A percentile compares a stretch with the other conserved stretches of the same genome.
phyloP scores from a whole-genome alignment of 2,797 vertebrate species.

The Fratercula arctica region DNA sequence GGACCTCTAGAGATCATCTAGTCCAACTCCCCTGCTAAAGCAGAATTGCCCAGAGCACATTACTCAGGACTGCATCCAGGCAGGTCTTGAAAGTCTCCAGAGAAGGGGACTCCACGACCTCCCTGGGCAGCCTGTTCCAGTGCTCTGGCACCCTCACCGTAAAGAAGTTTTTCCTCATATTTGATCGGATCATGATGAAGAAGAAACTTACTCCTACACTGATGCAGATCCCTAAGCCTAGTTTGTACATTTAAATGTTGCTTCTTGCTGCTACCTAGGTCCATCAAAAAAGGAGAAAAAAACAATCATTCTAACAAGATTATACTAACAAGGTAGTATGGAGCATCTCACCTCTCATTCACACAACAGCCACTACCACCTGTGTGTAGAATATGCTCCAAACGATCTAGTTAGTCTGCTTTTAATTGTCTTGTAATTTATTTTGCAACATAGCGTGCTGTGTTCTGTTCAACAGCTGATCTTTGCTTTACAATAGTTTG shows the following conservation, averaged over 20 bases:
- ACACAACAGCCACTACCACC: not conserved
- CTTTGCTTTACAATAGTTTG: not conserved
- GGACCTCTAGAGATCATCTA: too few relatives aligned
- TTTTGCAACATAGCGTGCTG: not conserved
- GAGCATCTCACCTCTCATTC: not conserved
- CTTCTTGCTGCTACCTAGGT: not conserved
- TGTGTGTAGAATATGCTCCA: not conserved
- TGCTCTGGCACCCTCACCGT: too few relatives aligned
- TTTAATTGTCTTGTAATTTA: not conserved
- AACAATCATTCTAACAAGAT: rapidly evolving
- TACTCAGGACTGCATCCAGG: too few relatives aligned
- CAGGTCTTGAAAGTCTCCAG: too few relatives aligned
- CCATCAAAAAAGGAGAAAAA: not conserved
- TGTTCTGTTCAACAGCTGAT: not conserved
- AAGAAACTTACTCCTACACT: not conserved
- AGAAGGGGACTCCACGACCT: too few relatives aligned
- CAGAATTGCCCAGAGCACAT: too few relatives aligned
- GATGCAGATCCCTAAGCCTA: not conserved
- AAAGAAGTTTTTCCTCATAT: too few relatives aligned
- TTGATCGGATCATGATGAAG: not conserved
- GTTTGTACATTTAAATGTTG: not conserved
- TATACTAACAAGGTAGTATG: not conserved
- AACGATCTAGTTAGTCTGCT: not conserved
- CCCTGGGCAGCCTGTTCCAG: too few relatives aligned
- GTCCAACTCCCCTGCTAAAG: too few relatives aligned